phyloP scores from a whole-genome alignment of 2,888 invertebrate genomes.

The Papilio protenor region DNA sequence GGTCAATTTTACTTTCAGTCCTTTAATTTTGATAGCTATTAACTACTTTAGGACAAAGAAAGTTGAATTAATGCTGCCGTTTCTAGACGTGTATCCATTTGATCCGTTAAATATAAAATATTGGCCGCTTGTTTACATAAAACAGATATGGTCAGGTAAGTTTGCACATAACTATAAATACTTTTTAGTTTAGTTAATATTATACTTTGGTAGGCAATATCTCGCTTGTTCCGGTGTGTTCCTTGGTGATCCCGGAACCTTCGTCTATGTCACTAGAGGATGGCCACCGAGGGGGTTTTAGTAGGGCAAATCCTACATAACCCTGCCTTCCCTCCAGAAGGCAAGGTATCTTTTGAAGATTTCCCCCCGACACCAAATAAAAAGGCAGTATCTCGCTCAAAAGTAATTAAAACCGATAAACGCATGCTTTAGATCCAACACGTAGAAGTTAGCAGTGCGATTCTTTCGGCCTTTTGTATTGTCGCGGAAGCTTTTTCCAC shows the following conservation, averaged over 20 bases:
- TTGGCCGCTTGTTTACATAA: slow-evolving; percentile 59
- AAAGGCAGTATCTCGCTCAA: background rate
- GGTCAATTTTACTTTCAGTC: slow-evolving; percentile 55
- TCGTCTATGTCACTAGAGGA: no score
- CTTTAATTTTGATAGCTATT: slow-evolving; percentile 55
- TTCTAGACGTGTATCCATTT: slow-evolving; percentile 58
- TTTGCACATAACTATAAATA: no score
- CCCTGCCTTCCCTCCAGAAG: no score
- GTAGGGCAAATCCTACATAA: no score
- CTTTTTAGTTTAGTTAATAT: no score
- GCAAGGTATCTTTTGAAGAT: no score
- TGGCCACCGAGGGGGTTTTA: no score
- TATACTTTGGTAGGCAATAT: no score
- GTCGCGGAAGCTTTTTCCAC: background rate
- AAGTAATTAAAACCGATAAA: background rate
- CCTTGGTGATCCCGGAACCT: no score
- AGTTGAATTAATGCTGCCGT: slow-evolving; percentile 57
- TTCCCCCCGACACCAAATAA: no score
- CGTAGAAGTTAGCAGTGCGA: background rate
- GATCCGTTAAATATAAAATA: slow-evolving; percentile 55
- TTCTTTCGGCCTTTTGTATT: background rate
- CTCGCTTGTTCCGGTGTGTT: no score
- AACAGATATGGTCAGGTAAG: slow-evolving; percentile 62
- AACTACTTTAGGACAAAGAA: slow-evolving; percentile 56
- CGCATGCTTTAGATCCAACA: background rate